Base-by-base conservation (phyloP, 30 jellyfish, hydroid and myxozoan species). In the Chrysaora quinquecirrha region DNA sequence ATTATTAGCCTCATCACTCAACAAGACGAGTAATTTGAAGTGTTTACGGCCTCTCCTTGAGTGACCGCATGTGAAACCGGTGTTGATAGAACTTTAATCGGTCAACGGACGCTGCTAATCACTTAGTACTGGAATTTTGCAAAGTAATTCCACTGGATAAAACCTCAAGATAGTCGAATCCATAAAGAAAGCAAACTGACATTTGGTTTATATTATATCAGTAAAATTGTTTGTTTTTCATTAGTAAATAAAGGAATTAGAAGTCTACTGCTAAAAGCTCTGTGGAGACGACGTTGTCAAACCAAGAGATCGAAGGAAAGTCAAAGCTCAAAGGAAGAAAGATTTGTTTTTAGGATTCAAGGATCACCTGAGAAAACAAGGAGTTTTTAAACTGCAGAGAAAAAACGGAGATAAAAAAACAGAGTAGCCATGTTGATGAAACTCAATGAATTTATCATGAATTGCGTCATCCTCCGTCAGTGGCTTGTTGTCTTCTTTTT, bases 1-100 rank as follows among this genome's bases (percentile, higher is more conserved):
- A n/a, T n/a, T n/a, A n/a, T n/a, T n/a, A n/a, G n/a, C n/a, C n/a
- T n/a, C n/a, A 52, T 52, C 68, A 52, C 3, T 52, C 68, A 52
- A 43, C 58, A 43, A 43, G 12, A 43, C 58, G 58, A 16, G 29
- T 2, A 52, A 52, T 20, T 20, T 52, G 27, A 52, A 52, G 68
- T 10, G 68, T 25, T 16, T 52, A 52, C 68, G 68, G 30, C 69
- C 0, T 23, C 38, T 11, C 43, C 65, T 31, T 14, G 63, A 49
- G 89, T 52, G 60, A 78, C 89, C 89, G 62, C 89, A 64, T 48
- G 48, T 61, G 24, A 78, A 68, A 78, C 89, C 34, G 12, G 61
- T 65, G 81, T 78, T 78, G 89, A 64, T 78, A 62, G 89, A 78
- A 78, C 82, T 56, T 10, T 63, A 78, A 78, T 78, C 89, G 47